Percentiles rank a stretch among this genome's conserved stretches.
These are phyloP conservation scores for Listrodromus nycthemerus DNA, from an alignment of 2,888 invertebrate genomes.

Conservation along the genomic window DNA sequence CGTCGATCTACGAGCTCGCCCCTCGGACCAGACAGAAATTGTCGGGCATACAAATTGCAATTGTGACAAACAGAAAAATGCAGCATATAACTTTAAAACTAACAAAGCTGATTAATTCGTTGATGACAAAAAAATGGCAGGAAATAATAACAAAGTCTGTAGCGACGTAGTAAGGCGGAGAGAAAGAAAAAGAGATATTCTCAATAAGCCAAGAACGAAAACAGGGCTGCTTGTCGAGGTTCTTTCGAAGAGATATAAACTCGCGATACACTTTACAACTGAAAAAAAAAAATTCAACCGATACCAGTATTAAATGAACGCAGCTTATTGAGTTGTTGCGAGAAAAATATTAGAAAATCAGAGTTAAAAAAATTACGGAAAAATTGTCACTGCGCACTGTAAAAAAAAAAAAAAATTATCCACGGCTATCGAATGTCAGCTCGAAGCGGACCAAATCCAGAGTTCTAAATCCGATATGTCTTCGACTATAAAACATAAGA, in stretches of 20 bases:
- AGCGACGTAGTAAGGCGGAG: too few relatives aligned
- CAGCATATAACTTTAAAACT: not conserved
- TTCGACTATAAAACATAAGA: constrained; percentile 36
- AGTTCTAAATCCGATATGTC: constrained; percentile 58
- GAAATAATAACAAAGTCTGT: not conserved
- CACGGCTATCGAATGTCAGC: constrained; percentile 12
- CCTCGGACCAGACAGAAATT: not conserved
- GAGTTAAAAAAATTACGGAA: not conserved
- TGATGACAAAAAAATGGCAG: not conserved
- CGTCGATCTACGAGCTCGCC: constrained; percentile 4
- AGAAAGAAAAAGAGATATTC: too few relatives aligned
- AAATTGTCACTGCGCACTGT: not conserved
- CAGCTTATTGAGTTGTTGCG: not conserved
- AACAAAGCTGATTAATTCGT: not conserved
- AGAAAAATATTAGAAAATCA: not conserved
- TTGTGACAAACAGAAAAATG: not conserved
- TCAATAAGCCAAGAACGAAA: too few relatives aligned
- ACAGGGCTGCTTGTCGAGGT: too few relatives aligned
- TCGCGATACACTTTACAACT: not conserved
- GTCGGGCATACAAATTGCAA: not conserved
- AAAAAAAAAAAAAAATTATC: not conserved
- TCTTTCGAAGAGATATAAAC: too few relatives aligned
- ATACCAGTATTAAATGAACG: not conserved
- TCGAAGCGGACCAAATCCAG: not conserved
- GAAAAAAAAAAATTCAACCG: not conserved